Evolutionary conservation across 2,797 vertebrate genomes (phyloP), one percentile per base, ranked within the genome.

Genomic region (Acanthornis magna): DNA sequence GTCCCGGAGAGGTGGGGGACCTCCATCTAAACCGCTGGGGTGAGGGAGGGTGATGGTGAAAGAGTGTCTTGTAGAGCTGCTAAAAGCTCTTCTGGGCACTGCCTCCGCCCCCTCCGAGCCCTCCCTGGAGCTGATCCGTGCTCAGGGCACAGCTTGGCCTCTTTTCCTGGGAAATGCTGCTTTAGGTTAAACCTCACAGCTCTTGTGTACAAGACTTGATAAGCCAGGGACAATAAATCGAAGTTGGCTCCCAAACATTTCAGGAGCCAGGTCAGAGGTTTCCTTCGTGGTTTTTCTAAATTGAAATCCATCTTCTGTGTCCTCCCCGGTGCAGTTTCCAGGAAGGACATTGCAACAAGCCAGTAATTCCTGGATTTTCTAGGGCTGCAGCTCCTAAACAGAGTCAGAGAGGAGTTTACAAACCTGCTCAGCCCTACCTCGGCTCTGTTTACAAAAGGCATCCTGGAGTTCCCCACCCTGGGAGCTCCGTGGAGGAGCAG

Each of bases 201-300:
- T 63, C 65, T 58, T 77, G 91, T 67, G 0, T 55, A 36, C 70
- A 36, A 5, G 57, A 13, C 65, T 73, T 8, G 16, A 30, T 66
- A 36, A 84, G 21, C 40, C 3, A 1, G 34, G 53, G n/a, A 25
- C 32, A 16, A 70, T 93, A 51, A 73, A 88, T 85, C 16, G 0
- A 70, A 47, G 43, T 34, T 78, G 74, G 40, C 73, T 92, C 73
- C 80, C 89, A 93, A 86, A 93, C 86, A 80, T 43, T 90, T 88
- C 92, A 88, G 92, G 88, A 71, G 80, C 72, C 18, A 5, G 86
- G 80, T 84, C 89, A 90, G 86, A 85, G 83, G 88, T 93, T 93
- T 48, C 72, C 57, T 63, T 9, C 0, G 0, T 29, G 77, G 63
- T 60, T 88, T 88, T 36, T 66, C 76, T 71, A 8, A 73, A n/a